phyloP scores from a whole-genome alignment of 2,113 vertebrate genomes.

The Deroptyus accipitrinus region DNA sequence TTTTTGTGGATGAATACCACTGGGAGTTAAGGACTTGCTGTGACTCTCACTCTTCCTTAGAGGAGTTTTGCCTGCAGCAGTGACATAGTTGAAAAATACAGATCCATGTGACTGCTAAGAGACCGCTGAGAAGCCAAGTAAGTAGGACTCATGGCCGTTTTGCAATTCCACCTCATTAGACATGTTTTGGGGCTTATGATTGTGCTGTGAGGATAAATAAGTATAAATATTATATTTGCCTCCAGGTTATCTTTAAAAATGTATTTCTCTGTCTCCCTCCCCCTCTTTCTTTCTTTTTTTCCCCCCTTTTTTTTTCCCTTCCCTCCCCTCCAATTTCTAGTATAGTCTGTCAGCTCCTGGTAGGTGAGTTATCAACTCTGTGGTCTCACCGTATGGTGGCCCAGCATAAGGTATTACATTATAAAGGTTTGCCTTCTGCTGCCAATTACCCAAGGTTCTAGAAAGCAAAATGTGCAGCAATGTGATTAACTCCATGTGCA shows the following conservation, averaged over 20 bases:
- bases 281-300: neutral
- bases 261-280: slow-evolving; percentile 75
- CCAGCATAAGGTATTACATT: neutral
- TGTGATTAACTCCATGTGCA: neutral
- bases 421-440: neutral
- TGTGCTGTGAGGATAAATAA: slow-evolving; percentile 84
- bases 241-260: slow-evolving; percentile 88
- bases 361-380: slow-evolving; percentile 33
- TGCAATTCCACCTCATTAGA: slow-evolving; percentile 85
- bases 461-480: neutral
- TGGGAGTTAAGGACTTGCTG: slow-evolving; percentile 67
- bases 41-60: slow-evolving; percentile 63
- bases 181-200: slow-evolving; percentile 79
- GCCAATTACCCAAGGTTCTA: slow-evolving; percentile 31
- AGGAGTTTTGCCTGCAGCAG: slow-evolving; percentile 81
- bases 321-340: slow-evolving; percentile 44
- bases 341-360: slow-evolving; percentile 57
- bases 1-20: slow-evolving; percentile 67
- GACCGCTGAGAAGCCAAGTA: slow-evolving; percentile 71
- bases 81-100: slow-evolving; percentile 78
- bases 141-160: slow-evolving; percentile 77
- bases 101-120: slow-evolving; percentile 74
- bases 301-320: neutral
- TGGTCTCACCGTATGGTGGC: slow-evolving; percentile 28
- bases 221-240: slow-evolving; percentile 90